A percentile compares a stretch with the other conserved stretches of the same genome.
Conservation (phyloP, 2,888 invertebrate species). For the Cecidostiba fungosa region DNA sequence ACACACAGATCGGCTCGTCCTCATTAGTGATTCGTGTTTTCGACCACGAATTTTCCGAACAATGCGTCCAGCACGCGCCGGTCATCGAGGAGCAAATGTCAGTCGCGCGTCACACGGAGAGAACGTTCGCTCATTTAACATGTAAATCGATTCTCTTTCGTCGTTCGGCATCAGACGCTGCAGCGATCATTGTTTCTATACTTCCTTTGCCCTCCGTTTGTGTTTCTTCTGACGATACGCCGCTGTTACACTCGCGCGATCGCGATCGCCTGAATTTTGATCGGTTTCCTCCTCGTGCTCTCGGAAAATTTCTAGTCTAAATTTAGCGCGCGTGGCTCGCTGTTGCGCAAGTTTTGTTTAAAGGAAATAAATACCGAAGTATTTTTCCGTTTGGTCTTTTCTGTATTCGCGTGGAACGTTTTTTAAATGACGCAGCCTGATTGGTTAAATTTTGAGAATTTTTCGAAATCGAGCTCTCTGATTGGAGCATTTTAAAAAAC, state of each 20-base stretch:
- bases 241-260: background rate
- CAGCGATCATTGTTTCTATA: constrained; percentile 14
- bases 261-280: background rate
- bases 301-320: background rate
- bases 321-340: background rate
- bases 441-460: too few species aligned
- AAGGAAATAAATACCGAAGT: too few species aligned
- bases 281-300: background rate
- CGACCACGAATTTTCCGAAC: constrained; percentile 4
- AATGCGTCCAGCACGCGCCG: background rate
- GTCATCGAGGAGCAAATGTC: constrained; percentile 28
- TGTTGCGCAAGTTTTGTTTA: too few species aligned
- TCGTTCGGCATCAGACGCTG: constrained; percentile 9
- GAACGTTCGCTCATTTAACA: constrained; percentile 26
- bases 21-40: constrained; percentile 20
- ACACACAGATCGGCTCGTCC: background rate
- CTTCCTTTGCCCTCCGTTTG: background rate
- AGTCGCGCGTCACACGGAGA: background rate
- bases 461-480: too few species aligned
- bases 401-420: too few species aligned
- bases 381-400: too few species aligned
- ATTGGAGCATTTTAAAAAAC: too few species aligned
- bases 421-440: too few species aligned
- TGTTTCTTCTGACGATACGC: background rate
- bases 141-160: constrained; percentile 36